Evolutionary conservation across 2,888 invertebrate species (phyloP), one percentile per base, ranked within the genome.

Genomic region (Drosophila paracracens): DNA sequence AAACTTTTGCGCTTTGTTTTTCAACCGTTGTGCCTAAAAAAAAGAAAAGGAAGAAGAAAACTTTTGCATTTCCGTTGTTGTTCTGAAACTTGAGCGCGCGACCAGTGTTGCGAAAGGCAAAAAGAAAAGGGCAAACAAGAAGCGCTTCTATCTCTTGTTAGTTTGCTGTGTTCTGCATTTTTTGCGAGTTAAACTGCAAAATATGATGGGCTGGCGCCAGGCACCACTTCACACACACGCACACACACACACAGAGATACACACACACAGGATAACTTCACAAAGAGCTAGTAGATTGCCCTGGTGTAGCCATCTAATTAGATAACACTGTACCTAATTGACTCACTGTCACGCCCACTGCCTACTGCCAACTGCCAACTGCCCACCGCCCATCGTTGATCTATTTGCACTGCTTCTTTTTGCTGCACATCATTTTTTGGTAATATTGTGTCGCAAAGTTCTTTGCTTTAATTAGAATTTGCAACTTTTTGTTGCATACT

Each of bases 291-390:
- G 31, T 68, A 67, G 27, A 70, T 46, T 64, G 63, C 48, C 40
- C 58, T 83, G 86, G 76, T 85, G 83, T 81, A 76, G 83, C 76
- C 71, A 78, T 79, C 92, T 92, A 92, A 92, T 92, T 92, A 92
- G 93, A 91, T 92, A 92, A 92, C 90, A 88, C 82, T 84, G 81
- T 83, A 90, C 87, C 91, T 92, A 92, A 92, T 92, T 92, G 92
- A 72, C 68, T 25, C 71, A 61, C 57, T 70, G 79, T 74, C 87
- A 86, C 84, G 79, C 84, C 89, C 67, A 58, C 21, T 35, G 8
- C 3, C 18, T 0, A 36, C 36, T 0, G 76, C 83, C 88, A 62
- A 61, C 54, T 10, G 10, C 38, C 18, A 66, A 60, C 56, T 10
- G 75, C 75, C 88, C 70, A 58, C 53, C 85, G 10, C 51, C 18